Evolutionary conservation across 1,140 invertebrate genomes (phyloP).

Genomic region (Tetramorium parvispinum): DNA sequence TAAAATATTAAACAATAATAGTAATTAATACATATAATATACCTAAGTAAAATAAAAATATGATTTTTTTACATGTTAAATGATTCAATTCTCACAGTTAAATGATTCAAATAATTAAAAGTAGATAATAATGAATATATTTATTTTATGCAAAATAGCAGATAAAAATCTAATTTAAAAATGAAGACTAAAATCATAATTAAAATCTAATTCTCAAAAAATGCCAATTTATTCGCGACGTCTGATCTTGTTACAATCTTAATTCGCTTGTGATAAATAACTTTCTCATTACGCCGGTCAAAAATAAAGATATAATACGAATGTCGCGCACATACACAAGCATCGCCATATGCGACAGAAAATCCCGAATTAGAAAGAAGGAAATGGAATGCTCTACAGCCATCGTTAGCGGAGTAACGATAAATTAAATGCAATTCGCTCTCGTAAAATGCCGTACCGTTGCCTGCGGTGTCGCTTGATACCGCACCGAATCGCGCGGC

Average conservation of each 20-base stretch:
- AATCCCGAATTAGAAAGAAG: conserved; percentile 25
- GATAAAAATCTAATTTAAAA: background rate
- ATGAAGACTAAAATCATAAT: no score
- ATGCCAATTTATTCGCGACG: background rate
- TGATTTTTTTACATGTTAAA: background rate
- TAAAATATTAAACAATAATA: background rate
- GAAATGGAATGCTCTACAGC: conserved; percentile 21
- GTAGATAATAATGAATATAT: background rate
- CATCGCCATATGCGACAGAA: background rate
- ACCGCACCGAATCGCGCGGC: conserved; percentile 19
- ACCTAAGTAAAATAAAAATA: background rate
- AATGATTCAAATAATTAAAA: background rate
- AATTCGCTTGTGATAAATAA: background rate
- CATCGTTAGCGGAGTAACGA: conserved; percentile 44
- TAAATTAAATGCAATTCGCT: conserved; percentile 52
- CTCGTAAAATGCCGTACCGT: conserved; percentile 37
- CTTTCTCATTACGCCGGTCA: background rate
- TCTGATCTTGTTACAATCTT: background rate
- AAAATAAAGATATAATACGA: background rate
- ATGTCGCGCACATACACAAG: background rate
- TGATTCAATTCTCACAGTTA: background rate
- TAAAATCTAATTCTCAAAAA: background rate
- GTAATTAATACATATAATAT: background rate
- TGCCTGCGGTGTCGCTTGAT: conserved; percentile 35
- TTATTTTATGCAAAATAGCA: background rate